Evolutionary conservation across 2,113 vertebrate genomes (phyloP).

Genomic region (Hypanus sabinus): DNA sequence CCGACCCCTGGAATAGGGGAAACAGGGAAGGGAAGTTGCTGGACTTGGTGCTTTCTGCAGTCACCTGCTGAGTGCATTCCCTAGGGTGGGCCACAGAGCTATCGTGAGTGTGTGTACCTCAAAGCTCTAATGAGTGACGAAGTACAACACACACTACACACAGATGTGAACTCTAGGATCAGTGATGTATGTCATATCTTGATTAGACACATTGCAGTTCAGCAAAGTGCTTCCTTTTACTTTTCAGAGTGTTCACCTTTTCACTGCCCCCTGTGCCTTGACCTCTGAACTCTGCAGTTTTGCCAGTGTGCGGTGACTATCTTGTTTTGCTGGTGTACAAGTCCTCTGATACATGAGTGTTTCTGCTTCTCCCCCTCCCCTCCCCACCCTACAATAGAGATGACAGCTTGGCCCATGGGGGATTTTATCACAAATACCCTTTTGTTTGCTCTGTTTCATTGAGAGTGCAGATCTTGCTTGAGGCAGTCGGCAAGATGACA

Average conservation of each 20-base stretch:
- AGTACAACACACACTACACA: background rate
- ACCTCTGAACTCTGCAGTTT: background rate
- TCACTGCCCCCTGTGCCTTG: background rate
- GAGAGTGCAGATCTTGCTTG: constrained; percentile 37
- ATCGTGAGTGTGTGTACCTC: too few species aligned
- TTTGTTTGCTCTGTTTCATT: constrained; percentile 36
- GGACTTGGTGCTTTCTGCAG: too few species aligned
- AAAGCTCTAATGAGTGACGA: background rate
- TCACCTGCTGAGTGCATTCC: too few species aligned
- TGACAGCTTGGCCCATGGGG: constrained; percentile 36
- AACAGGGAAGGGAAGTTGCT: background rate
- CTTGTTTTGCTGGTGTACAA: background rate
- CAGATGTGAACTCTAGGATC: background rate
- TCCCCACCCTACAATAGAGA: background rate
- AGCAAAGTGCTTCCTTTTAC: background rate
- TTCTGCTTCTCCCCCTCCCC: constrained; percentile 30
- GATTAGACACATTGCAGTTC: background rate
- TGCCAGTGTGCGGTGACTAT: background rate
- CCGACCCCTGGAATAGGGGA: background rate
- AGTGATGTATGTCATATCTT: background rate
- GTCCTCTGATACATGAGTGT: constrained; percentile 33
- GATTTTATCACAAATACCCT: constrained; percentile 25
- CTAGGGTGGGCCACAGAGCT: too few species aligned
- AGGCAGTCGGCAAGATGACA: constrained; percentile 37
- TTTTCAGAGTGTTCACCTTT: background rate